Evolutionary conservation across 1,140 invertebrate genomes (phyloP), one percentile per base, ranked within the genome.

Genomic region (Caenorhabditis briggsae): DNA sequence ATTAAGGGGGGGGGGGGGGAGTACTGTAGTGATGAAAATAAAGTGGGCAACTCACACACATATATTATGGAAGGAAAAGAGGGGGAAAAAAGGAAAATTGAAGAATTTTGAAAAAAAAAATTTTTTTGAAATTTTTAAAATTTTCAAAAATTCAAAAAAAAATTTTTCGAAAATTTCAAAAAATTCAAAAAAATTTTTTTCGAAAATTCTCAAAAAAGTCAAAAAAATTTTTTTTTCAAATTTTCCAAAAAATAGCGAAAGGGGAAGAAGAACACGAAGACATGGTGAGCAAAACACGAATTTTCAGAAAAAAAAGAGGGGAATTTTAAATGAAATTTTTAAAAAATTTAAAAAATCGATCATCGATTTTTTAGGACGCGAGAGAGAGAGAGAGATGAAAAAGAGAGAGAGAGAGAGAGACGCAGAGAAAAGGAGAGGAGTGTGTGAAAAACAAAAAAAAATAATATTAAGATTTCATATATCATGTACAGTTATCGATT

Each of bases 261-360:
- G 25, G 23, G 9, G 64, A n/a, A 46, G 43, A 64, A 33, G 59
- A n/a, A 78, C 70, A 50, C 43, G 46, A 50, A 78, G 70, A 78
- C 70, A 78, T 78, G 70, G 70, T 50, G 70, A 78, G 70, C 70
- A 78, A 78, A 78, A 78, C 70, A 78, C 70, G 70, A 78, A 78
- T 50, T 78, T 78, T 78, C 70, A 78, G 43, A 70, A 70, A 70
- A 65, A 43, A 70, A 70, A 11, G n/a, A n/a, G 18, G 41, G 64
- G 18, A 50, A 50, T 18, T 23, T 3, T 8, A 23, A 18, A 11
- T 9, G 23, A 78, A 50, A 23, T 78, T 25, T 25, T 7, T 5
- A 16, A 11, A 23, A 61, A 25, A 25, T 23, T 12, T 8, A 7
- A 61, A 11, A 61, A 8, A 33, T 11, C 50, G 50, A 11, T 53